phyloP scores from a whole-genome alignment of 2,797 vertebrate genomes.

The Falco peregrinus region DNA sequence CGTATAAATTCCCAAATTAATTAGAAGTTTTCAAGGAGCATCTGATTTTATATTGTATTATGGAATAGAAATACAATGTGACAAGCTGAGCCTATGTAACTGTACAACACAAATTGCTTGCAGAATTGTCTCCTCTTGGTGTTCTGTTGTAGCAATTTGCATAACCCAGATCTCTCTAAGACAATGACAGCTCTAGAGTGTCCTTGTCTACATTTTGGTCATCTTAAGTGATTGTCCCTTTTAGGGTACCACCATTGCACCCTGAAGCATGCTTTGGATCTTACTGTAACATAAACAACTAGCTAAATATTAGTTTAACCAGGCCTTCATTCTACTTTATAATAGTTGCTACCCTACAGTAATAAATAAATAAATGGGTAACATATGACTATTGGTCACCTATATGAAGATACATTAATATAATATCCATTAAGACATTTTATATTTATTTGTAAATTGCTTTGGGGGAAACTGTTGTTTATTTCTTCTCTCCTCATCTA shows the following conservation, averaged over 20 bases:
- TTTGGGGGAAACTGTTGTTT: not conserved
- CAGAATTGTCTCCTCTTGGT: not conserved
- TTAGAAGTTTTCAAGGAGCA: not conserved
- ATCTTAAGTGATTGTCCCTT: not conserved
- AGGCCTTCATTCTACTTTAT: not conserved
- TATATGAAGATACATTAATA: not conserved
- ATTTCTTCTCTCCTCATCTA: not conserved
- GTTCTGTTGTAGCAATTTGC: not conserved
- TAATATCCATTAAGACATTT: not conserved
- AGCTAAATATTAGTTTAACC: not conserved
- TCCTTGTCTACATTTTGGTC: not conserved
- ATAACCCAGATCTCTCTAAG: not conserved
- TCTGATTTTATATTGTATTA: not conserved
- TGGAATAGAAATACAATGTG: not conserved
- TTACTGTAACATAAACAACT: not conserved
- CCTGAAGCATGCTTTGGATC: not conserved
- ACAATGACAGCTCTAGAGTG: not conserved
- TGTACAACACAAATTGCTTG: not conserved
- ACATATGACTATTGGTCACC: not conserved
- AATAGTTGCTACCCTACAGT: not conserved
- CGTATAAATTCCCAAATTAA: not conserved
- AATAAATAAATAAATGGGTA: not conserved
- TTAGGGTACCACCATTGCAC: not conserved
- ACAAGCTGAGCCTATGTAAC: not conserved
- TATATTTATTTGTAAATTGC: not conserved